Conservation (phyloP, 2,113 vertebrate genomes). For the Paedocypris sp. region DNA sequence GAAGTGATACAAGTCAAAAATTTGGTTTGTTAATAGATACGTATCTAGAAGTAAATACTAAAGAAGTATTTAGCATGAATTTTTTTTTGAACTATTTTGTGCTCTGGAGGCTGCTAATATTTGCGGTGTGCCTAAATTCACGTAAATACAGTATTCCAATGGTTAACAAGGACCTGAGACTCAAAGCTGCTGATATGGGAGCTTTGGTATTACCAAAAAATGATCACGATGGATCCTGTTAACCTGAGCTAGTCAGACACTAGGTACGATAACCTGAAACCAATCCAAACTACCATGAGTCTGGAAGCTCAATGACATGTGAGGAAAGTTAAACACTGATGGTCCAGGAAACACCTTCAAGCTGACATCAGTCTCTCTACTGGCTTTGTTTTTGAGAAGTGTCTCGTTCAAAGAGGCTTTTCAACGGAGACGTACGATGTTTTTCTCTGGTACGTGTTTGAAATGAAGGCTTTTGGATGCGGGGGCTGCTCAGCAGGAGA, state of each 20-base stretch:
- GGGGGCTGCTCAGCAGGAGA: conserved; percentile 10
- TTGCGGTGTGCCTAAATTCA: no score
- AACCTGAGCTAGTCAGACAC: conserved; percentile 31
- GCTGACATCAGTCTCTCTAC: background rate
- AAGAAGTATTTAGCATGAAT: no score
- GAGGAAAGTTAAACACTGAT: conserved; percentile 2
- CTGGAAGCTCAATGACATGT: conserved; percentile 37
- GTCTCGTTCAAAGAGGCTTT: background rate
- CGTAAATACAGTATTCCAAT: no score
- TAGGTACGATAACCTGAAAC: conserved; percentile 32
- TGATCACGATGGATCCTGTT: no score
- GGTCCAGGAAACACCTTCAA: background rate
- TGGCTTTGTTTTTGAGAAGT: background rate
- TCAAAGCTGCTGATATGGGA: no score
- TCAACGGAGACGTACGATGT: conserved; percentile 12
- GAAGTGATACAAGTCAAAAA: no score
- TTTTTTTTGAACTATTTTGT: no score
- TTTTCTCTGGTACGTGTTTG: conserved; percentile 10
- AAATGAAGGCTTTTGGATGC: conserved; percentile 13
- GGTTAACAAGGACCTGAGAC: no score
- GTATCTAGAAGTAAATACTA: no score
- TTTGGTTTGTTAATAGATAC: no score
- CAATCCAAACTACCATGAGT: conserved; percentile 26
- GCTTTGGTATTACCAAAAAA: no score
- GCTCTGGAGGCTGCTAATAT: no score